Evolutionary conservation across 1,140 invertebrate species (phyloP), one percentile per base, ranked within the genome.

Genomic region (Panonychus citri): DNA sequence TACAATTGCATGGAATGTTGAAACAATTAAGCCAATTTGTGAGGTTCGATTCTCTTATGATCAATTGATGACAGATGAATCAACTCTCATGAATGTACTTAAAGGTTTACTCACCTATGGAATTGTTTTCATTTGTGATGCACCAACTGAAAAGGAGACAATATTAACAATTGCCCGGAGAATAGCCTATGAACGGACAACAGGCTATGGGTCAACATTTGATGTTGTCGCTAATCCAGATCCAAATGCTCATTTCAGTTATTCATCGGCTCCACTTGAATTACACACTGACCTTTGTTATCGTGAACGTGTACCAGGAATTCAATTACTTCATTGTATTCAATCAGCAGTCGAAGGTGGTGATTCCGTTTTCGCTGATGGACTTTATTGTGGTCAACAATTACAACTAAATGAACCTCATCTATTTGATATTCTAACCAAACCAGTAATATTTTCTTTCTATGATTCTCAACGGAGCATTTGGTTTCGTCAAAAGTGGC

Each of bases 301-400:
- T 46, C 54, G 54, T 24, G 54, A 55, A 46, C 17, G 34, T 15
- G 25, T 24, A 24, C 54, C 54, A 7, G 54, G 54, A 25, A 42
- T 46, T 26, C 54, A 55, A 27, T 15, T 55, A 25, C 43, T 55
- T n/a, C 54, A 55, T 55, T 55, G 54, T 24, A 55, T 55, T 17
- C 15, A 28, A 48, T 12, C 52, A 10, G 34, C 54, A 21, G 21
- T 15, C 10, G 8, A 24, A 21, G 54, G 42, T 12, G 54, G 54
- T n/a, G 12, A 25, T 12, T 42, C 26, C 26, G 21, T 21, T 15
- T 48, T 55, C 26, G 19, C 24, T 28, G 54, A 55, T 48, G 54
- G 34, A 10, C 39, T 55, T 19, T 19, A 55, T 3, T 51, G 49
- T 51, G 19, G n/a, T 21, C 21, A n/a, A 19, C 43, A 21, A 10